phyloP scores from a whole-genome alignment of 2,888 invertebrate species.

The Sinopyrophorus schimmeli region DNA sequence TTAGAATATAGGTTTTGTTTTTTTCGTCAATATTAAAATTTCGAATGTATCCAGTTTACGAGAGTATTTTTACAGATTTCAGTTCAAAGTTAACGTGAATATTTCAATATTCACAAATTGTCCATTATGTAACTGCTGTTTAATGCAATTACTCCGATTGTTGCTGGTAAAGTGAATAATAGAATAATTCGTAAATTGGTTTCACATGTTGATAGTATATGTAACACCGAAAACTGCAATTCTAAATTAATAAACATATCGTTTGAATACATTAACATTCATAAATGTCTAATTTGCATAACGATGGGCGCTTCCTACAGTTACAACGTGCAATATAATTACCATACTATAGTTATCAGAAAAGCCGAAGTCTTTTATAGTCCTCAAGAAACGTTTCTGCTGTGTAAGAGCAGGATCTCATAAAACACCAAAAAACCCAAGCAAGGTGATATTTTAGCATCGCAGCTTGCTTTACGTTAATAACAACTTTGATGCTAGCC shows the following conservation, averaged over 20 bases:
- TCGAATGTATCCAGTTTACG: too few relatives aligned
- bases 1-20: too few relatives aligned
- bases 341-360: conserved; percentile 32
- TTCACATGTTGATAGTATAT: conserved; percentile 17
- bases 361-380: conserved; percentile 25
- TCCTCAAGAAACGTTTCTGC: conserved; percentile 23
- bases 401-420: conserved; percentile 28
- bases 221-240: conserved; percentile 18
- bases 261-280: conserved; percentile 34
- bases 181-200: too few relatives aligned
- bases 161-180: too few relatives aligned
- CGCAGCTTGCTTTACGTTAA: conserved; percentile 27
- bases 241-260: conserved; percentile 33
- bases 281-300: conserved; percentile 31
- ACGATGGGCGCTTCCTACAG: conserved; percentile 25
- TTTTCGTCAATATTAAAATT: too few relatives aligned
- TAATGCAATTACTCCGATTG: too few relatives aligned
- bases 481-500: conserved; percentile 29
- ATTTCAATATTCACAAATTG: too few relatives aligned
- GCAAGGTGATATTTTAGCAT: conserved; percentile 31
- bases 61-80: too few relatives aligned
- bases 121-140: too few relatives aligned
- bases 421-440: conserved; percentile 29
- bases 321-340: conserved; percentile 31
- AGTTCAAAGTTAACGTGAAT: too few relatives aligned